Evolutionary conservation across 1,140 invertebrate genomes (phyloP).

Genomic region (Philotrypesis tridentata): DNA sequence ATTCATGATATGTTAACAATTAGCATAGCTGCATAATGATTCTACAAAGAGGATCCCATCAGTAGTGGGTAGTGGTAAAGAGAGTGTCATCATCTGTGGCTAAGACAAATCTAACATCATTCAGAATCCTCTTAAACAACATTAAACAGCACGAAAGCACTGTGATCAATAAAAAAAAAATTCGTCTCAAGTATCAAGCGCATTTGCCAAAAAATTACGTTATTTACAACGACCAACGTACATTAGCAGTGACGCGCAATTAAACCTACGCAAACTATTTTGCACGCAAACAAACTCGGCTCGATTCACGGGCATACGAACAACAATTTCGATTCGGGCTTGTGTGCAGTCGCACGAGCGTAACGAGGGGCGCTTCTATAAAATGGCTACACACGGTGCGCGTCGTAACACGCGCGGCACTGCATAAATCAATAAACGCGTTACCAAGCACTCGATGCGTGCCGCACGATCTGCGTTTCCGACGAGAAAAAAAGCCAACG

Average conservation of each 20-base stretch:
- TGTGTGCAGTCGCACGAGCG: neutral
- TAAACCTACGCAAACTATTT: neutral
- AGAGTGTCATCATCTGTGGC: conserved; percentile 54
- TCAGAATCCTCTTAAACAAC: neutral
- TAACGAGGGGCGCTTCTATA: neutral
- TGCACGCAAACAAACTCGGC: neutral
- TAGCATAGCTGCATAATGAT: neutral
- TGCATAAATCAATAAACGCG: neutral
- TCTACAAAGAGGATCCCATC: conserved; percentile 49
- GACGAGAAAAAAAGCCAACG: too few relatives aligned
- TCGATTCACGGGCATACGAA: neutral
- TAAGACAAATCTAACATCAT: conserved; percentile 51
- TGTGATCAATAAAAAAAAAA: neutral
- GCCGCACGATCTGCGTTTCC: too few relatives aligned
- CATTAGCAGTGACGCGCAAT: neutral
- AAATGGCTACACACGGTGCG: neutral
- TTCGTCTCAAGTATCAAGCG: neutral
- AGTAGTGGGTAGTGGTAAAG: conserved; percentile 58
- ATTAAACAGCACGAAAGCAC: neutral
- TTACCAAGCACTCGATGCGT: neutral
- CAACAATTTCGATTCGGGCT: too few relatives aligned
- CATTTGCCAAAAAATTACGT: neutral
- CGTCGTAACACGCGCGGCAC: neutral
- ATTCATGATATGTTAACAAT: neutral
- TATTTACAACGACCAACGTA: neutral